Evolutionary conservation across 2,113 vertebrate species (phyloP), one percentile per base, ranked within the genome.

Genomic region (Oncorhynchus keta): DNA sequence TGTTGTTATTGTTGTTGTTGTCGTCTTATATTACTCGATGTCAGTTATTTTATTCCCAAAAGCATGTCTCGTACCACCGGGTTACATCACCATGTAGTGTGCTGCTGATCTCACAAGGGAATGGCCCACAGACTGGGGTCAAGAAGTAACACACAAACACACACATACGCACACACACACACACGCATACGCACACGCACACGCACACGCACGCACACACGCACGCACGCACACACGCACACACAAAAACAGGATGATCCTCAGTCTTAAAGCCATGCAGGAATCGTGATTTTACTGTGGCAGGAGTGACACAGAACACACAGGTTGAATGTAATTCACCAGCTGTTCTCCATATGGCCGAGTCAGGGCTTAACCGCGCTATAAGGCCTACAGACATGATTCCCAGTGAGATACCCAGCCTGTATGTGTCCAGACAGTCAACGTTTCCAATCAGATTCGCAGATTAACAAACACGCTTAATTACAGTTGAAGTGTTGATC

Each of bases 391-490:
- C 72, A 77, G 78, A 72, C 72, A 24, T 45, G 80, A 88, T 77
- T 76, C 14, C 26, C 66, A 79, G 82, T 79, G 77, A 78, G 67
- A 72, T 26, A 51, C 18, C 51, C 61, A 64, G 3, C 68, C 79
- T 70, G 83, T 84, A 73, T 74, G 48, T 20, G 77, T 73, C 66
- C 45, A 70, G 76, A 73, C 68, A 32, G 59, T 59, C 18, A 49
- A 75, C 59, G 1, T 18, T 14, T 55, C 26, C 79, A 86, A 89
- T 90, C 80, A 83, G 73, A 84, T 90, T 90, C 83, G 82, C 71
- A 83, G 89, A 91, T 91, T 88, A 89, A 65, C 80, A 78, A 70
- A 55, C 16, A 18, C 16, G 64, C 75, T 82, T 75, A 72, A 83
- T 75, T 39, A 64, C 76, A 75, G n/a, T 13, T 0, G 12, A 26